phyloP scores from a whole-genome alignment of 2,113 vertebrate genomes.

The Martes martes region DNA sequence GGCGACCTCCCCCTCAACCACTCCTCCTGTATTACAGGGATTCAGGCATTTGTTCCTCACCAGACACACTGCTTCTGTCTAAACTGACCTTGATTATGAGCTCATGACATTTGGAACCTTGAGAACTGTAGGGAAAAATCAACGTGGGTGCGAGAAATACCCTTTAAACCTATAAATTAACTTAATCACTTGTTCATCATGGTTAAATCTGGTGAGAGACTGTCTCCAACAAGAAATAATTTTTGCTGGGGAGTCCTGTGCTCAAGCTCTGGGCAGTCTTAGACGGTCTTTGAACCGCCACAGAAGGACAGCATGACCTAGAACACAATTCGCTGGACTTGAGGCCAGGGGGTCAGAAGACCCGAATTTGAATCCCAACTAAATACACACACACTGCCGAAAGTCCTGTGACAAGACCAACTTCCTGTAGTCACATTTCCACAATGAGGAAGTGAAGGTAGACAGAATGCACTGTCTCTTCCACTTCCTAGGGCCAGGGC shows the following conservation, averaged over 20 bases:
- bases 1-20: constrained; percentile 44
- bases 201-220: constrained; percentile 69
- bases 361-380: neutral
- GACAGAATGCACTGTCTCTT: neutral
- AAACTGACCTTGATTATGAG: constrained; percentile 42
- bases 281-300: neutral
- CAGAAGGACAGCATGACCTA: rapidly evolving
- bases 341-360: neutral
- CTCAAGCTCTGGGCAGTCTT: neutral
- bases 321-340: neutral
- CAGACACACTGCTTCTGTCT: neutral
- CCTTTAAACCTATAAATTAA: constrained; percentile 61
- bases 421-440: neutral
- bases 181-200: constrained; percentile 65
- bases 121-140: constrained; percentile 6
- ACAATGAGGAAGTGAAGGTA: neutral
- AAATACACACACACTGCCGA: neutral
- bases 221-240: constrained; percentile 63
- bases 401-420: neutral
- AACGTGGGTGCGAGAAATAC: constrained; percentile 37
- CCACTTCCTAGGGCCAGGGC: neutral
- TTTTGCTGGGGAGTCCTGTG: neutral
- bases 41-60: constrained; percentile 18
- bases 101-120: constrained; percentile 36
- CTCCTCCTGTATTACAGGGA: constrained; percentile 7